Conservation (phyloP, 2,888 invertebrate genomes). For the Nowickia ferox region DNA sequence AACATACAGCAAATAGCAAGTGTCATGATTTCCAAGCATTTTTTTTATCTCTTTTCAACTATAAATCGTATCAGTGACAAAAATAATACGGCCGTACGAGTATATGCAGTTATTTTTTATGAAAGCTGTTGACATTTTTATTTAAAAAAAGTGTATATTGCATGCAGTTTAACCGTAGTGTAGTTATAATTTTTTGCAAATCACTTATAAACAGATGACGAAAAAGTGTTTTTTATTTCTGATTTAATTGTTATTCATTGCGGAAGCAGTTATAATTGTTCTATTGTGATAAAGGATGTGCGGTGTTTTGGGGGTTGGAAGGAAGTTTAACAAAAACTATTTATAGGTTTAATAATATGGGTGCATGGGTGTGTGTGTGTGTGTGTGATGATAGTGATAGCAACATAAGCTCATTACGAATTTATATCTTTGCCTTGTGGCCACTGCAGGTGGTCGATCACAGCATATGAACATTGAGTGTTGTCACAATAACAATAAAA, state of each 20-base stretch:
- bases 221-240: conserved; percentile 3
- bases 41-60: conserved; percentile 16
- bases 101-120: conserved; percentile 25
- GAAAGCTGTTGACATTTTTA: not conserved
- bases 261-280: conserved; percentile 45
- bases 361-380: conserved; percentile 2
- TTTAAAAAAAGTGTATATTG: conserved; percentile 27
- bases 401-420: conserved; percentile 71
- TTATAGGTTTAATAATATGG: not conserved
- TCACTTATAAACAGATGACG: conserved; percentile 44
- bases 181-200: conserved; percentile 31
- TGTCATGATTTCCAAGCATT: conserved; percentile 66
- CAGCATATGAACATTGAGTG: conserved; percentile 63
- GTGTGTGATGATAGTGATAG: conserved; percentile 66
- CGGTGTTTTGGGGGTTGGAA: conserved; percentile 31
- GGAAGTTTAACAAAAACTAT: conserved; percentile 39
- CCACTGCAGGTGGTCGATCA: conserved; percentile 72
- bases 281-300: conserved; percentile 37
- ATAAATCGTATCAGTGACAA: conserved; percentile 29
- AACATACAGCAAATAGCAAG: conserved; percentile 61
- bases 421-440: conserved; percentile 62
- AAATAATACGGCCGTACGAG: not conserved
- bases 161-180: conserved; percentile 40
- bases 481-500: conserved; percentile 53
- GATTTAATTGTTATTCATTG: conserved; percentile 56